Base-by-base conservation (phyloP, 1,140 invertebrate species). In the Elymnias hypermnestra region DNA sequence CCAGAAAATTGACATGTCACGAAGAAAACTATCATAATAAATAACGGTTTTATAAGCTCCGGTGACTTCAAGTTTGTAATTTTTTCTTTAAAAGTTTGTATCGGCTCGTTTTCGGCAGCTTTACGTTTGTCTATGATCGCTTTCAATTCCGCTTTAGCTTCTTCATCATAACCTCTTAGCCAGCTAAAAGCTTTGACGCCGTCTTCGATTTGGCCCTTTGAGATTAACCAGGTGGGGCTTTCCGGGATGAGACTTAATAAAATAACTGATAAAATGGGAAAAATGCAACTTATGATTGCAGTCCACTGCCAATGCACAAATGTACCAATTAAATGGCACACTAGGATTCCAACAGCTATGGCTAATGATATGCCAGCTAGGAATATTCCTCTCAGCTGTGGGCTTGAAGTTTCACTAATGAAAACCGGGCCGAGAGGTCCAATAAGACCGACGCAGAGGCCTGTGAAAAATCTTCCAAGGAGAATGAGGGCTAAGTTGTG, bases 221-320 rank as follows among this genome's bases (percentile, higher is more conserved):
- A 83, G 0, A 89, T 84, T 28, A 92, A 70, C 91, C 92, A 94
- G 1, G 89, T 86, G 1, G 93, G 93, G 41, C 92, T 93, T 72
- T 95, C 93, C 0, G 92, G 92, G 1, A 90, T 78, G 9, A 90
- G 84, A 10, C 73, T 67, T 21, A 89, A 53, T 1, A 89, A 43
- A 2, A 86, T 15, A 12, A 86, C 84, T 19, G 82, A 72, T 8
- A 88, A 5, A 9, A 89, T 58, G 8, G 89, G 89, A 14, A 90
- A 72, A 2, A 84, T 29, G 1, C 79, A 82, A 56, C 86, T 88
- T 1, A 91, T 73, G 0, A 86, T 71, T 0, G 90, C 89, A 1
- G 89, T 88, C 52, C 74, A 74, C 57, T 88, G 77, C 91, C 91
- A 92, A 21, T 83, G 62, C 0, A 90, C 64, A 56, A 88, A 90